These are phyloP conservation scores for Cyanocitta stelleri DNA, from an alignment of 2,113 vertebrate genomes.

Conservation along the genomic window DNA sequence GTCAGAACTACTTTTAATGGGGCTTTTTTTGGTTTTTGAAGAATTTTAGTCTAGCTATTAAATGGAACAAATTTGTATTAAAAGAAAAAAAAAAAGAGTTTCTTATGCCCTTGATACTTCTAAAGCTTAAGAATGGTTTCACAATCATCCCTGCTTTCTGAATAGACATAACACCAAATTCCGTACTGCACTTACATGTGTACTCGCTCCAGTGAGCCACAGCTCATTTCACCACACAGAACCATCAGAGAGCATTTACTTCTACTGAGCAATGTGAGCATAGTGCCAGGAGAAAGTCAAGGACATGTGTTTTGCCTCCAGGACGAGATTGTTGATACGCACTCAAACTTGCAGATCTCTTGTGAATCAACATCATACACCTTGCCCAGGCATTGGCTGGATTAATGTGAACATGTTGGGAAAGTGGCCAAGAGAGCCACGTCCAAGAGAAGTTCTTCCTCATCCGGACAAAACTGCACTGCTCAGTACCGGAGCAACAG, in stretches of 20 bases:
- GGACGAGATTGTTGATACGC: neutral
- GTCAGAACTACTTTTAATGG: neutral
- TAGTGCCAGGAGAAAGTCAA: neutral
- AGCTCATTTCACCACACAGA: neutral
- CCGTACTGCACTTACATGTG: neutral
- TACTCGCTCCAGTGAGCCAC: neutral
- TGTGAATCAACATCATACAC: neutral
- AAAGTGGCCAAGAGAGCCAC: neutral
- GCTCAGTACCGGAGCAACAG: neutral
- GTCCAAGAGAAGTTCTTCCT: neutral
- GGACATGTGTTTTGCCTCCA: neutral
- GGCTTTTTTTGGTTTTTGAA: neutral
- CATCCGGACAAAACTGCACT: neutral
- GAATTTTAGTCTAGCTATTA: neutral
- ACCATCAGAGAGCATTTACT: neutral
- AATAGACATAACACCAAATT: neutral
- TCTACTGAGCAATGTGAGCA: neutral
- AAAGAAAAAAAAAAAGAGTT: neutral
- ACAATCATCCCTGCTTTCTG: neutral
- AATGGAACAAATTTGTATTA: neutral
- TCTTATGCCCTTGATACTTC: neutral
- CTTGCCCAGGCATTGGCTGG: neutral
- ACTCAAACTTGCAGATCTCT: neutral
- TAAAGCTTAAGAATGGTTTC: neutral
- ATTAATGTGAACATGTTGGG: neutral